Evolutionary conservation across 2,888 invertebrate genomes (phyloP).

Genomic region (Lymantria monacha): DNA sequence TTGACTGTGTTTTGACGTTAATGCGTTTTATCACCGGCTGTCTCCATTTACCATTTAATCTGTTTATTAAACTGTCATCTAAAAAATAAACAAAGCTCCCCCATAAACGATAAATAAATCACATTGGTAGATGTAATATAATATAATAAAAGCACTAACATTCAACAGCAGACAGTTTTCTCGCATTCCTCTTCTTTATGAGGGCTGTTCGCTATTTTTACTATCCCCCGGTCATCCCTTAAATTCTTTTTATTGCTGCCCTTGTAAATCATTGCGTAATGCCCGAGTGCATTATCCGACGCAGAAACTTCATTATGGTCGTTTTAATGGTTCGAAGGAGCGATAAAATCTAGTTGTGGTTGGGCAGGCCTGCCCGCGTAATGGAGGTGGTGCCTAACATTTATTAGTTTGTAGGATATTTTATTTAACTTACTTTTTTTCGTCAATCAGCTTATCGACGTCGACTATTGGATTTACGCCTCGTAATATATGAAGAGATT

Average conservation of each 20-base stretch:
- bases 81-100: no score
- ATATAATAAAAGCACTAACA: conserved; percentile 53
- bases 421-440: background rate
- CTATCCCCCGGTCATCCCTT: conserved; percentile 75
- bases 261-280: conserved; percentile 81
- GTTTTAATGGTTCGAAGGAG: conserved; percentile 80
- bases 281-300: conserved; percentile 78
- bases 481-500: no score
- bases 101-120: conserved; percentile 36
- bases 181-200: conserved; percentile 75
- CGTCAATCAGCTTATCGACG: no score
- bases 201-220: conserved; percentile 66
- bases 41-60: no score
- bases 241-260: conserved; percentile 81
- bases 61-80: no score
- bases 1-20: no score
- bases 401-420: conserved; percentile 27
- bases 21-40: no score
- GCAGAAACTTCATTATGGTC: conserved; percentile 81
- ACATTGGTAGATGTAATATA: conserved; percentile 39
- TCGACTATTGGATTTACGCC: no score
- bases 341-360: conserved; percentile 79
- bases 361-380: conserved; percentile 44
- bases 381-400: conserved; percentile 40
- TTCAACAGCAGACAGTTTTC: conserved; percentile 50